Conservation (phyloP, 1,140 invertebrate species). For the Orchestia grillus region DNA sequence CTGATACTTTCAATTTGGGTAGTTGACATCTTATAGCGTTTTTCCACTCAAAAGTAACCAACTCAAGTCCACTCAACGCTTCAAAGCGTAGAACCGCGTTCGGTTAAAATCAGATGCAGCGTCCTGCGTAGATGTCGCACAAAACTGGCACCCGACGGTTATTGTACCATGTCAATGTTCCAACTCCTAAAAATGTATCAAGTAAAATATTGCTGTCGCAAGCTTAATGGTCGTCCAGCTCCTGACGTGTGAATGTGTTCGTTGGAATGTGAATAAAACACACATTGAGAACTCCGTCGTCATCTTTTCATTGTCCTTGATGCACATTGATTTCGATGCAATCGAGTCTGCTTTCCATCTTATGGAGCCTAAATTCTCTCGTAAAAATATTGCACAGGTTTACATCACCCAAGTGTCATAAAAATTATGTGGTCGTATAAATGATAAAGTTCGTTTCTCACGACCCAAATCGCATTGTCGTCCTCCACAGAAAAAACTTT, state of each 20-base stretch:
- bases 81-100: not conserved
- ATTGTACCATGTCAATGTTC: not conserved
- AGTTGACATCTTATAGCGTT: not conserved
- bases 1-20: not conserved
- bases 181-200: not conserved
- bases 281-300: not conserved
- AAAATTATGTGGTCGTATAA: not conserved
- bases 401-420: not conserved
- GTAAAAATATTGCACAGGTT: not conserved
- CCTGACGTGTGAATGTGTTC: not conserved
- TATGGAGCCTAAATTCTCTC: not conserved
- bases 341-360: not conserved
- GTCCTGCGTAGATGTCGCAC: not conserved
- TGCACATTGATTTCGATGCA: not conserved
- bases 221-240: not conserved
- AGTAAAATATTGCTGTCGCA: not conserved
- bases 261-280: constrained; percentile 54
- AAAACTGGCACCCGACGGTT: not conserved
- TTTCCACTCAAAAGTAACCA: not conserved
- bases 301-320: not conserved
- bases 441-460: not conserved
- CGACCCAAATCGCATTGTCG: not conserved
- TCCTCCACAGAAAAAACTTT: not conserved
- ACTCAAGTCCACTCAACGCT: not conserved
- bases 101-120: not conserved